These are phyloP conservation scores for Synanthedon vespiformis DNA, from an alignment of 2,888 invertebrate genomes.

Conservation along the genomic window DNA sequence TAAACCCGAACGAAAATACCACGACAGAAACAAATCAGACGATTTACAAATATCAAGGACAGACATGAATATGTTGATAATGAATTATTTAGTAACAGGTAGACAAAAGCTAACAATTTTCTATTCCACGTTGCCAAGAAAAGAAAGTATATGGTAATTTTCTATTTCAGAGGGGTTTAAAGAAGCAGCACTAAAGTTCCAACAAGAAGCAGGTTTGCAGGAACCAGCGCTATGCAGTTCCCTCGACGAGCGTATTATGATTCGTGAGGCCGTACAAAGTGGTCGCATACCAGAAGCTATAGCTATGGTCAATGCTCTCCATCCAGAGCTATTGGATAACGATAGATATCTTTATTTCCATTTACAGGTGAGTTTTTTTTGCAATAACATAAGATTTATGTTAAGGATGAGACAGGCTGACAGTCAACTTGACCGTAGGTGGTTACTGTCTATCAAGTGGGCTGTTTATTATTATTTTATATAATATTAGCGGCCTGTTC, in stretches of 20 bases:
- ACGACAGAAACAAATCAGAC: constrained; percentile 80
- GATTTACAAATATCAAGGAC: constrained; percentile 86
- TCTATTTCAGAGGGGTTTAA: constrained; percentile 87
- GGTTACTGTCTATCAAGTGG: no score
- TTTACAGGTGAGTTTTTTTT: constrained; percentile 75
- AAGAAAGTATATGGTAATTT: no score
- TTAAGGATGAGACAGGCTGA: no score
- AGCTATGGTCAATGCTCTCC: constrained; percentile 90
- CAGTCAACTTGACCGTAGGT: no score
- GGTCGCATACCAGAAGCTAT: constrained; percentile 95
- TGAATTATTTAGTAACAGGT: constrained; percentile 99
- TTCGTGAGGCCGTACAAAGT: constrained; percentile 92
- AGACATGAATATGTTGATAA: constrained; percentile 96
- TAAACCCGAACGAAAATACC: constrained; percentile 66
- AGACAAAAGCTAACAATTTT: constrained; percentile 6
- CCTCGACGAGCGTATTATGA: constrained; percentile 90
- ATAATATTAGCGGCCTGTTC: no score
- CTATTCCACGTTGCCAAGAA: no score
- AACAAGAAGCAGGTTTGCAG: constrained; percentile 87
- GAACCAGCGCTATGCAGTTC: constrained; percentile 75
- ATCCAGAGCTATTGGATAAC: constrained; percentile 94
- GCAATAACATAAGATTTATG: no score
- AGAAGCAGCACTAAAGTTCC: constrained; percentile 97
- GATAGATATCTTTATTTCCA: constrained; percentile 96
- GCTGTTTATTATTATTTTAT: no score